Percentiles rank a stretch among this genome's conserved stretches.
Conservation (phyloP, 2,888 invertebrate genomes). For the Ariolimax columbianus region DNA sequence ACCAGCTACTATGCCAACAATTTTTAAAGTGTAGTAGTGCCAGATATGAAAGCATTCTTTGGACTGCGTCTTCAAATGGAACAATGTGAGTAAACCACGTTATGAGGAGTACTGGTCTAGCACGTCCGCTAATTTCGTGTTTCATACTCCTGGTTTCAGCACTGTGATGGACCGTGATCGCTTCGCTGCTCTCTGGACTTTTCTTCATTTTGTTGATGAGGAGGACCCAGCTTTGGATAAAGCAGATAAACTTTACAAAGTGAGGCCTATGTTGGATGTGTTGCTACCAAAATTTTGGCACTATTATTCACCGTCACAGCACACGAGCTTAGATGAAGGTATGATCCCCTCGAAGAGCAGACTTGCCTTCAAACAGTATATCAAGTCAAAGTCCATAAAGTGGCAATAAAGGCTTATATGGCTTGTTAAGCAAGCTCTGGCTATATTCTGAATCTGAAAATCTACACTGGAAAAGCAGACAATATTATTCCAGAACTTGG, state of each 20-base stretch:
- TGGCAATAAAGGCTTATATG: background rate
- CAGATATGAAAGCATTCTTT: slow-evolving; percentile 6
- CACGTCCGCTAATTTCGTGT: background rate
- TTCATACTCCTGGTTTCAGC: background rate
- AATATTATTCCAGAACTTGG: background rate
- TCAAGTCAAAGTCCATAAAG: background rate
- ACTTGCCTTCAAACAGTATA: background rate
- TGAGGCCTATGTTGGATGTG: background rate
- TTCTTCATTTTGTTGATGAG: background rate
- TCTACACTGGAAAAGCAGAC: background rate
- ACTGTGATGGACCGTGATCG: background rate
- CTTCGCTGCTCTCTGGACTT: background rate
- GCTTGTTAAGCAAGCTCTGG: background rate
- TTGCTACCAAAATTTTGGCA: background rate
- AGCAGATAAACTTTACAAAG: background rate
- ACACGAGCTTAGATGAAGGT: background rate
- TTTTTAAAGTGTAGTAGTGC: background rate
- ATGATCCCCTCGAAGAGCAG: background rate
- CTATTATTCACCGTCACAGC: background rate
- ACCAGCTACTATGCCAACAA: background rate
- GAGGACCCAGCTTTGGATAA: background rate
- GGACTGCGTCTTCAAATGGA: background rate
- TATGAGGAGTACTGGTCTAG: slow-evolving; percentile 3
- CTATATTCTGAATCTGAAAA: background rate
- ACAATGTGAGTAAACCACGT: background rate